These are phyloP conservation scores for Darevskia mixta DNA, from an alignment of 2,797 vertebrate genomes.

Conservation along the genomic window DNA sequence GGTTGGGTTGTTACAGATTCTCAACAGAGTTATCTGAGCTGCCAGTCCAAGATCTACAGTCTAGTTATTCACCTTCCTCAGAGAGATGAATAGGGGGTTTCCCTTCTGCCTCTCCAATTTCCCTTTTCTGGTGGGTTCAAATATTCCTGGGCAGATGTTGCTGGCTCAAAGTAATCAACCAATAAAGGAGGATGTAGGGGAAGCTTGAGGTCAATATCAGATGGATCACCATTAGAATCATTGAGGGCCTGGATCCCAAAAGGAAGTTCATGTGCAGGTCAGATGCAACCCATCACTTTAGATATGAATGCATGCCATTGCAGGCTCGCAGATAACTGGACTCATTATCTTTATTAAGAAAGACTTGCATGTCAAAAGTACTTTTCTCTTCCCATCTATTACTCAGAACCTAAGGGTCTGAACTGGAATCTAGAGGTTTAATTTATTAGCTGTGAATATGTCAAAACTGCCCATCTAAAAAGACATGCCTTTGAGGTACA, in stretches of 20 bases:
- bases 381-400: background rate
- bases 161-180: background rate
- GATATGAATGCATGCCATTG: background rate
- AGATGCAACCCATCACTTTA: background rate
- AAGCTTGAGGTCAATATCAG: background rate
- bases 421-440: background rate
- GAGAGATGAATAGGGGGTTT: background rate
- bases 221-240: background rate
- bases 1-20: background rate
- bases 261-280: background rate
- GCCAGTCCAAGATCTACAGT: background rate
- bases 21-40: background rate
- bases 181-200: background rate
- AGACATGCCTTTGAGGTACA: background rate
- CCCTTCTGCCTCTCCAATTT: background rate
- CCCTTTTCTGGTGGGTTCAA: background rate
- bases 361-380: background rate
- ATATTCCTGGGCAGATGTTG: background rate
- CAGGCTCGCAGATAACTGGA: background rate
- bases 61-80: background rate
- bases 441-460: background rate
- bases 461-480: background rate
- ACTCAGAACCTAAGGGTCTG: background rate
- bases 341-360: background rate
- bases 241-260: background rate